Evolutionary conservation across 2,113 vertebrate genomes (phyloP).

Genomic region (Calyptomena viridis): DNA sequence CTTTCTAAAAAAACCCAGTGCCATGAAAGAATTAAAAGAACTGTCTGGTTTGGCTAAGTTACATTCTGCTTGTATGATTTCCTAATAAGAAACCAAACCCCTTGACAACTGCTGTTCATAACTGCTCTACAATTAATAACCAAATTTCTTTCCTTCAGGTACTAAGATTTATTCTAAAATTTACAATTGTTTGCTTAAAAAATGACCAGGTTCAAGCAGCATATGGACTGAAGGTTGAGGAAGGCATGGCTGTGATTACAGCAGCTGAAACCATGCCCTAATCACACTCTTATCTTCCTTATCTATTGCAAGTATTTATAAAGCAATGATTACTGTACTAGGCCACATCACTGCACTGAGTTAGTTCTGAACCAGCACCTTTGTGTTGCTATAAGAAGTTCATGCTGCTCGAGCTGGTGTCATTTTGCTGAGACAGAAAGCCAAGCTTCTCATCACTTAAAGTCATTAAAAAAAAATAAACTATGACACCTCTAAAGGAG

Average conservation of each 20-base stretch:
- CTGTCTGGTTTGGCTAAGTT: not conserved
- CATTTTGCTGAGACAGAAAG: slow-evolving; percentile 47
- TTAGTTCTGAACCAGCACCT: slow-evolving; percentile 17
- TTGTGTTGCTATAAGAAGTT: not conserved
- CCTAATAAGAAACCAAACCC: not conserved
- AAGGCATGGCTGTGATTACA: not conserved
- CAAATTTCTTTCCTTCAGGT: not conserved
- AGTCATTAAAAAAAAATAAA: slow-evolving; percentile 50
- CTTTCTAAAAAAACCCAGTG: not conserved
- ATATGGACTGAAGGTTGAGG: not conserved
- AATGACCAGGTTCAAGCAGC: not conserved
- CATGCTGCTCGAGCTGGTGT: not conserved
- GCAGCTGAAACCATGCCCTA: not conserved
- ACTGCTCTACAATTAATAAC: not conserved
- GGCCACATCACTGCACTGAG: not conserved
- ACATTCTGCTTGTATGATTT: not conserved
- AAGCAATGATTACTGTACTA: not conserved
- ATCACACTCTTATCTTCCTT: slow-evolving; percentile 54
- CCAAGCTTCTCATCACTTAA: slow-evolving; percentile 14
- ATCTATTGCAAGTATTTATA: slow-evolving; percentile 43
- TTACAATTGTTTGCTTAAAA: not conserved
- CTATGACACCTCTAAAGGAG: slow-evolving; percentile 25
- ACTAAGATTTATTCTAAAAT: not conserved
- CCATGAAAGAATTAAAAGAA: not conserved
- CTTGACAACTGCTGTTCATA: not conserved